Evolutionary conservation across 1,140 invertebrate species (phyloP), one percentile per base, ranked within the genome.

Genomic region (Globodera ellingtonae): DNA sequence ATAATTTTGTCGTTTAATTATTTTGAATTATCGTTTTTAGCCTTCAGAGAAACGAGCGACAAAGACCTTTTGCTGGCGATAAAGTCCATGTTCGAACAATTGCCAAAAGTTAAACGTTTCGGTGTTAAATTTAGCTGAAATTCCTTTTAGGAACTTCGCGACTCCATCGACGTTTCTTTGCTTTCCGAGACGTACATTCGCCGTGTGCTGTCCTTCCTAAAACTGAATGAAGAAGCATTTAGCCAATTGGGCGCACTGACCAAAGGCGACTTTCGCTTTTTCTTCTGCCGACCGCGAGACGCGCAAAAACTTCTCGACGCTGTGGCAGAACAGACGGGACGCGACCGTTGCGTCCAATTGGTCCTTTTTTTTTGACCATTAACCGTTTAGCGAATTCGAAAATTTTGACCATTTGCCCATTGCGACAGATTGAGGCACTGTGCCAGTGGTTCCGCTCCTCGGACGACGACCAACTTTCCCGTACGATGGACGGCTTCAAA

Each of bases 211-310:
- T 71, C 84, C 6, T 87, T 87, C 72, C 77, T 87, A 4, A 71
- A 21, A n/a, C n/a, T 56, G 65, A 80, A 87, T 48, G 86, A 88
- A 79, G 86, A 87, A 50, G 70, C 50, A 9, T 87, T 88, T 67
- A 78, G 77, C 10, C 79, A 78, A 44, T 69, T 87, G 65, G 69
- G 82, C 15, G 52, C 75, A 50, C 48, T 87, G 18, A 78, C 84
- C 46, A 82, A 15, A 9, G 84, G 85, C 35, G 75, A 72, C 18
- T 86, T 86, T 65, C 73, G 62, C 48, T 86, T 87, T 81, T 86
- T 86, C 66, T 86, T 86, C 59, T 72, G 35, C 18, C 50, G 59
- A 24, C 82, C 84, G 18, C 56, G 50, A 47, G 59, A 24, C 44
- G 66, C 78, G 18, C 75, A 78, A 44, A 75, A 83, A 75, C 9